phyloP scores from a whole-genome alignment of 1,140 invertebrate species.

The Phymastichus coffea region DNA sequence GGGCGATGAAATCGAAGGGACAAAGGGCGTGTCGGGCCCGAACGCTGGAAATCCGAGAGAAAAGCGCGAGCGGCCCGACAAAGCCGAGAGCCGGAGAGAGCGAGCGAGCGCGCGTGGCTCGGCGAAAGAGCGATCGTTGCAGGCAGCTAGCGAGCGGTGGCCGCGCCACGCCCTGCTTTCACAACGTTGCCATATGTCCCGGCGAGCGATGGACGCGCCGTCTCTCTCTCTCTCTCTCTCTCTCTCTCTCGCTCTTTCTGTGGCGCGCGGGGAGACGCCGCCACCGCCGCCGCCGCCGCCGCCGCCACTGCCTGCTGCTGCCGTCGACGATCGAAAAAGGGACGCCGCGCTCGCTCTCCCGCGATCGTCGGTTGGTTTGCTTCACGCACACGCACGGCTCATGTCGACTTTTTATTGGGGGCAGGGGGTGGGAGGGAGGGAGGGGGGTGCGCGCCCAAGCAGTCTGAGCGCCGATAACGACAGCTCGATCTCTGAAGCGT shows the following conservation, averaged over 20 bases:
- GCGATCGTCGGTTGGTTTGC: slow-evolving; percentile 21
- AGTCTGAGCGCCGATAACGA: too few relatives aligned
- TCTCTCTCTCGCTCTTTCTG: slow-evolving; percentile 34
- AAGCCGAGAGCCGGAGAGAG: background rate
- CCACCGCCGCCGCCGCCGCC: slow-evolving; percentile 14
- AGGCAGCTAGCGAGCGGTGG: too few relatives aligned
- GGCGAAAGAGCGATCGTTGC: slow-evolving; percentile 33
- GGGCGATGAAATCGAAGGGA: too few relatives aligned
- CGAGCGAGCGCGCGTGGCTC: slow-evolving; percentile 7
- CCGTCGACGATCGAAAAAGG: too few relatives aligned
- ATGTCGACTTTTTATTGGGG: background rate
- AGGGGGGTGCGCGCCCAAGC: too few relatives aligned
- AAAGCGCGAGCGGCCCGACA: background rate
- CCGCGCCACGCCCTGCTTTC: slow-evolving; percentile 44
- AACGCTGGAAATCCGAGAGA: too few relatives aligned
- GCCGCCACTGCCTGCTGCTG: too few relatives aligned
- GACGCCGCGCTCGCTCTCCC: slow-evolving; percentile 24
- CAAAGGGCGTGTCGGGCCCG: too few relatives aligned
- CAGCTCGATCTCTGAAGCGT: too few relatives aligned
- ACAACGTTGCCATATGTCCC: slow-evolving; percentile 44
- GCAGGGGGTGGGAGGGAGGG: background rate
- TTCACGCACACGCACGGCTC: background rate
- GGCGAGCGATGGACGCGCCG: slow-evolving; percentile 40
- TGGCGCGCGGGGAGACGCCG: slow-evolving; percentile 12
- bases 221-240: too few relatives aligned